A percentile compares a stretch with the other conserved stretches of the same genome.
Evolutionary conservation across 2,888 invertebrate genomes (phyloP).

Genomic region (Agonum fuliginosum): DNA sequence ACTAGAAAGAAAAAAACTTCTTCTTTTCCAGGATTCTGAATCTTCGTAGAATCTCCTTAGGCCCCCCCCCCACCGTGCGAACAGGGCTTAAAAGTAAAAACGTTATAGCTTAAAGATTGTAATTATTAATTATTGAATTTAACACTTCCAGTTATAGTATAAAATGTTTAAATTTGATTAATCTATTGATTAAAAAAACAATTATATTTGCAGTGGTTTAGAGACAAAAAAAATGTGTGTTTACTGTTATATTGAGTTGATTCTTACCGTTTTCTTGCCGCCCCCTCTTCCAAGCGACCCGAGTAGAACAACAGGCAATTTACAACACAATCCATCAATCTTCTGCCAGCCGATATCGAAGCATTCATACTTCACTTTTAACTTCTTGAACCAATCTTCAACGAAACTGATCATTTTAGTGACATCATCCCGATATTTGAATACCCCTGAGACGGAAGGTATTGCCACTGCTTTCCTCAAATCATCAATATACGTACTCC

Average conservation of each 20-base stretch:
- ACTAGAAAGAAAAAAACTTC: too few relatives aligned
- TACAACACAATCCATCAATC: slow-evolving; percentile 68
- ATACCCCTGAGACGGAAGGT: slow-evolving; percentile 69
- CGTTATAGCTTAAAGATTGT: too few relatives aligned
- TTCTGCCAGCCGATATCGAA: slow-evolving; percentile 69
- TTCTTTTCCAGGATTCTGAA: too few relatives aligned
- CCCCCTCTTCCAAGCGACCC: slow-evolving; percentile 68
- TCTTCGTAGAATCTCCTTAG: too few relatives aligned
- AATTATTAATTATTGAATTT: too few relatives aligned
- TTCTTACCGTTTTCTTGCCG: slow-evolving; percentile 70
- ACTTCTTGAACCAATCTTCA: slow-evolving; percentile 69
- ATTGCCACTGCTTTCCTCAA: slow-evolving; percentile 69
- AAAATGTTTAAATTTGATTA: too few relatives aligned
- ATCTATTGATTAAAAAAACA: too few relatives aligned
- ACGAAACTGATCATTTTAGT: slow-evolving; percentile 69
- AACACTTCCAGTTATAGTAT: too few relatives aligned
- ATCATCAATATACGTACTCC: slow-evolving; percentile 67
- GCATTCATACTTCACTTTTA: slow-evolving; percentile 71
- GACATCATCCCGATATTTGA: slow-evolving; percentile 67
- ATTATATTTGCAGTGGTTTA: too few relatives aligned
- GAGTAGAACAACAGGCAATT: slow-evolving; percentile 70
- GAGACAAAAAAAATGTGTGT: not conserved
- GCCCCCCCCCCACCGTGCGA: too few relatives aligned
- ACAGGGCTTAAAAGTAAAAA: too few relatives aligned
- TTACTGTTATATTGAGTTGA: not conserved